Evolutionary conservation across 2,113 vertebrate species (phyloP), one percentile per base, ranked within the genome.

Genomic region (Cygnus atratus): DNA sequence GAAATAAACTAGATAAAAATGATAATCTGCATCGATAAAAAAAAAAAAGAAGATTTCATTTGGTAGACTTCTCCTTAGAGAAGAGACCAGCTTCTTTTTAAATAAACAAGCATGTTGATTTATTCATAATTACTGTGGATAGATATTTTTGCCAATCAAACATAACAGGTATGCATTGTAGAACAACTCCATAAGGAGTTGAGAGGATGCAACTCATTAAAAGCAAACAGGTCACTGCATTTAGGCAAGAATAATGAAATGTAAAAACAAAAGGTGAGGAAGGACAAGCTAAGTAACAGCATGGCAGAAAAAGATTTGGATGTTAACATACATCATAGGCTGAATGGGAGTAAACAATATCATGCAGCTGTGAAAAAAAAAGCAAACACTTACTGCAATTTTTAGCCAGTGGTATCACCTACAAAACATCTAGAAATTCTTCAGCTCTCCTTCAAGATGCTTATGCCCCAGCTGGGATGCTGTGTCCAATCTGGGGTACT

Each of bases 61-160:
- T 72, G 31, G 35, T 75, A 79, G 41, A 43, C 24, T 92, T 66
- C 37, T 65, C 11, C 83, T 57, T 81, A 44, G 48, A 76, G 66
- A 85, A 79, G n/a, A 78, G 4, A 76, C 46, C 9, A 83, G 22
- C 29, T 68, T 94, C 19, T 68, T 88, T 91, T 75, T 75, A 52
- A 90, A 61, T 37, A 82, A 91, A 91, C 12, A 78, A 58, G 41
- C 29, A 33, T 18, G 16, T 41, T 85, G 21, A 62, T 88, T 96
- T 83, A 74, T 68, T 93, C 43, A 75, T 50, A 63, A 6, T 86
- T 93, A 57, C 57, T 68, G 31, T 1, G 6, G 35, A 26, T 16
- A 76, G 62, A 50, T 72, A 59, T 68, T 89, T 94, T 84, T 90
- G 58, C 58, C 48, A 93, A 72, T 72, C 66, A 87, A 78, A 84